Percentiles rank a stretch among this genome's conserved stretches.
Conservation (phyloP, 1,140 invertebrate genomes). For the Araneus ventricosus region DNA sequence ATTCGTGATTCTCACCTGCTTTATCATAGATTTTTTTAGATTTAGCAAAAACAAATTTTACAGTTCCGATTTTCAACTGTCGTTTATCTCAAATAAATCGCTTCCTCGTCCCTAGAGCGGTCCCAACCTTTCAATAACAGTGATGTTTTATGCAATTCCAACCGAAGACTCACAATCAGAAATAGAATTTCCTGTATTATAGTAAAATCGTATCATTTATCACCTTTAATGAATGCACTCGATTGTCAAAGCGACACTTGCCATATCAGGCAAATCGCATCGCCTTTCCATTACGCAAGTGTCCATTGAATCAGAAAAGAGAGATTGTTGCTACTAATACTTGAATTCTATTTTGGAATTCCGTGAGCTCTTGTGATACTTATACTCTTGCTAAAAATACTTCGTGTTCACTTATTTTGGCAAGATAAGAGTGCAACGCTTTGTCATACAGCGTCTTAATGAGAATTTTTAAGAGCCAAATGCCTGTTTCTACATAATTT, state of each 20-base stretch:
- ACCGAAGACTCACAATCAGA: neutral
- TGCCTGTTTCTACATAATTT: no score
- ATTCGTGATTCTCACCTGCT: neutral
- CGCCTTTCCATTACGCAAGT: conserved; percentile 40
- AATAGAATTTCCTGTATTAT: conserved; percentile 22
- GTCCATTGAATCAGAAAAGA: conserved; percentile 38
- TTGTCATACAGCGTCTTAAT: no score
- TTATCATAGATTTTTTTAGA: neutral
- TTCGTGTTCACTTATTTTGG: neutral
- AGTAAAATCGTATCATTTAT: conserved; percentile 11
- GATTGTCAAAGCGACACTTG: conserved; percentile 19
- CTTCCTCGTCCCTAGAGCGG: neutral
- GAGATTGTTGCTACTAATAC: conserved; percentile 14
- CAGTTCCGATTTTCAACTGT: neutral
- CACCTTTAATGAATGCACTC: conserved; percentile 35
- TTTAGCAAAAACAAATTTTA: neutral
- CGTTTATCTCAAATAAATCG: neutral
- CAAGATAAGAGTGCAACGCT: neutral
- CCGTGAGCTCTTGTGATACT: neutral
- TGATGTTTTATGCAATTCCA: conserved; percentile 7
- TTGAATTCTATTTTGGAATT: conserved; percentile 23
- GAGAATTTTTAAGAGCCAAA: no score
- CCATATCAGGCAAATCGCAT: conserved; percentile 19
- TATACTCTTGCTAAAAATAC: conserved; percentile 16
- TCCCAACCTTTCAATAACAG: neutral